Evolutionary conservation across 2,797 vertebrate species (phyloP).

Genomic region (Rhinophrynus dorsalis): DNA sequence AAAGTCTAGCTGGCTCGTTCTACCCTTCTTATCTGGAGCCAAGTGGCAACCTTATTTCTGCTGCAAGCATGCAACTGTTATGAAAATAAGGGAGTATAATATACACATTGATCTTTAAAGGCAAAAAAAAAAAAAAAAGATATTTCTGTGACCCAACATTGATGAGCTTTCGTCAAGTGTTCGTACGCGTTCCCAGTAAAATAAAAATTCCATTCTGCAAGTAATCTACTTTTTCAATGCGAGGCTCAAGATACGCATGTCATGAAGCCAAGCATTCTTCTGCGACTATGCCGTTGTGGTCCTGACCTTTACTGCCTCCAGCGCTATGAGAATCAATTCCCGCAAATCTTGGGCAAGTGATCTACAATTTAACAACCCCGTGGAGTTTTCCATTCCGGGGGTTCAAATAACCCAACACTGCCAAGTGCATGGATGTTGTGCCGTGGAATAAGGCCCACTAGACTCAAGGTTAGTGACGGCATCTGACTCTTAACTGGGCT

Average conservation of each 20-base stretch:
- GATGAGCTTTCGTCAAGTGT: background rate
- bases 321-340: background rate
- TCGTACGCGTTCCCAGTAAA: background rate
- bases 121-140: background rate
- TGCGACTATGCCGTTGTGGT: constrained; percentile 7
- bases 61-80: constrained; percentile 27
- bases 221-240: constrained; percentile 11
- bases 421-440: constrained; percentile 12
- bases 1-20: constrained; percentile 14
- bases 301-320: constrained; percentile 16
- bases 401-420: background rate
- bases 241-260: background rate
- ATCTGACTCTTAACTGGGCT: no score
- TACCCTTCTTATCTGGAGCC: constrained; percentile 11
- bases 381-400: constrained; percentile 15
- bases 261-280: constrained; percentile 16
- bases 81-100: background rate
- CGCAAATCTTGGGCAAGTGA: constrained; percentile 11
- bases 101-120: background rate
- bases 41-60: constrained; percentile 34
- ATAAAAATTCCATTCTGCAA: constrained; percentile 6
- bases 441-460: background rate
- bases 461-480: background rate
- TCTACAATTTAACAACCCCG: background rate
- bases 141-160: background rate